Evolutionary conservation across 2,888 invertebrate genomes (phyloP).

Genomic region (Plutella xylostella): DNA sequence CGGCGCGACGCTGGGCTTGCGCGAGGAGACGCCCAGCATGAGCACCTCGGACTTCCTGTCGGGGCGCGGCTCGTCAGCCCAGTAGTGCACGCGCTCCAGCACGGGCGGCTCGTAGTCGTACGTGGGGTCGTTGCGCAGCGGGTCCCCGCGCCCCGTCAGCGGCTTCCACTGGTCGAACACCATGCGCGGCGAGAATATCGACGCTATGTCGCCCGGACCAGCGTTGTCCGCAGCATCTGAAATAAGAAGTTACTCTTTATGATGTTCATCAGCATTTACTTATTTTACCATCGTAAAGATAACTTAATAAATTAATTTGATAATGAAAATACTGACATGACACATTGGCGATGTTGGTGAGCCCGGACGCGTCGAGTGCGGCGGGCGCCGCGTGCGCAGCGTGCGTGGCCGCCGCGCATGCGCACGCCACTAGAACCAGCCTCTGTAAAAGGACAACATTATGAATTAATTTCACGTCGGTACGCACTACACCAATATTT

Average conservation of each 20-base stretch:
- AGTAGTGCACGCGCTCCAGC: slow-evolving; percentile 82
- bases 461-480: too few species aligned
- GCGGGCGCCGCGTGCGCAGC: slow-evolving; percentile 10
- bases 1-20: slow-evolving; percentile 72
- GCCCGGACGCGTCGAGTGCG: slow-evolving; percentile 17
- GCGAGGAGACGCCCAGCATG: slow-evolving; percentile 76
- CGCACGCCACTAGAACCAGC: too few species aligned
- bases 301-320: not conserved
- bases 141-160: slow-evolving; percentile 81
- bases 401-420: slow-evolving; percentile 8
- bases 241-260: slow-evolving; percentile 23
- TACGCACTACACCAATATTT: too few species aligned
- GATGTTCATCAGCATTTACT: too few species aligned
- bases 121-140: slow-evolving; percentile 85
- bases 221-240: slow-evolving; percentile 36
- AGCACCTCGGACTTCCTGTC: slow-evolving; percentile 77
- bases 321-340: slow-evolving; percentile 34
- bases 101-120: slow-evolving; percentile 88
- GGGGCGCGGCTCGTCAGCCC: slow-evolving; percentile 76
- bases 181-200: slow-evolving; percentile 78
- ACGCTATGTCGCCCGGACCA: slow-evolving; percentile 32
- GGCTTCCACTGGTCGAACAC: slow-evolving; percentile 90
- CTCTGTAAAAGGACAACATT: too few species aligned
- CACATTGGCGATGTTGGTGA: slow-evolving; percentile 23
- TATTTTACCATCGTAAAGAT: too few species aligned